phyloP scores from a whole-genome alignment of 2,113 vertebrate genomes.

The Cyphomyrus plagiostoma region DNA sequence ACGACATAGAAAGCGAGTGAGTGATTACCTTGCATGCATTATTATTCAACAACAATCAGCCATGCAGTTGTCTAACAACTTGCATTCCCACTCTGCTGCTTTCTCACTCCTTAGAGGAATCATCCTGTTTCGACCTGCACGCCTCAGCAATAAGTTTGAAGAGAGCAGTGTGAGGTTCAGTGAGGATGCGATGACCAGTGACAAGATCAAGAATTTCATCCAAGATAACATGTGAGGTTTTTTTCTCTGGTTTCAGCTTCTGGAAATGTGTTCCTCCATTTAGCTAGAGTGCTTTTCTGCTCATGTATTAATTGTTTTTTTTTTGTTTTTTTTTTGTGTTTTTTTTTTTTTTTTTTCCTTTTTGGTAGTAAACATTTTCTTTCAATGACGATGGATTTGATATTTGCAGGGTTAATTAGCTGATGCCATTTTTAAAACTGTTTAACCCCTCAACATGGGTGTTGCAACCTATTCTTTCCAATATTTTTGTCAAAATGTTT shows the following conservation, averaged over 20 bases:
- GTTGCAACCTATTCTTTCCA: not conserved
- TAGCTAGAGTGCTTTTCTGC: not conserved
- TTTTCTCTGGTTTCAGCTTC: not conserved
- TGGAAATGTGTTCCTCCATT: not conserved
- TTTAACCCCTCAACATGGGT: not conserved
- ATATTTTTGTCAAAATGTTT: not conserved
- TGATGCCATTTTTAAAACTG: not conserved
- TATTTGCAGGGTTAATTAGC: not conserved
- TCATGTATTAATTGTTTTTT: not conserved
- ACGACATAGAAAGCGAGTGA: slow-evolving; percentile 73
- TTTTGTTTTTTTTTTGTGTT: not conserved
- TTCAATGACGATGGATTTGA: not conserved
- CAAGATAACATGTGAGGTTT: slow-evolving; percentile 88
- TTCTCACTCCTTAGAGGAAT: slow-evolving; percentile 63
- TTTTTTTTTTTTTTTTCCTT: not conserved
- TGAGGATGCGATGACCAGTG: slow-evolving; percentile 76
- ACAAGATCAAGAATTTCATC: slow-evolving; percentile 87
- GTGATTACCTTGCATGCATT: slow-evolving; percentile 39
- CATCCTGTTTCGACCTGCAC: slow-evolving; percentile 78
- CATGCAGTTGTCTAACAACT: not conserved
- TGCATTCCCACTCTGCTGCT: not conserved
- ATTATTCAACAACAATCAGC: not conserved
- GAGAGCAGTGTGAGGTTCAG: slow-evolving; percentile 67
- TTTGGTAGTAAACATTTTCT: not conserved
- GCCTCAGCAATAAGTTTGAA: slow-evolving; percentile 87